phyloP scores from a whole-genome alignment of 2,888 invertebrate species.

The Syrista parreyssii region DNA sequence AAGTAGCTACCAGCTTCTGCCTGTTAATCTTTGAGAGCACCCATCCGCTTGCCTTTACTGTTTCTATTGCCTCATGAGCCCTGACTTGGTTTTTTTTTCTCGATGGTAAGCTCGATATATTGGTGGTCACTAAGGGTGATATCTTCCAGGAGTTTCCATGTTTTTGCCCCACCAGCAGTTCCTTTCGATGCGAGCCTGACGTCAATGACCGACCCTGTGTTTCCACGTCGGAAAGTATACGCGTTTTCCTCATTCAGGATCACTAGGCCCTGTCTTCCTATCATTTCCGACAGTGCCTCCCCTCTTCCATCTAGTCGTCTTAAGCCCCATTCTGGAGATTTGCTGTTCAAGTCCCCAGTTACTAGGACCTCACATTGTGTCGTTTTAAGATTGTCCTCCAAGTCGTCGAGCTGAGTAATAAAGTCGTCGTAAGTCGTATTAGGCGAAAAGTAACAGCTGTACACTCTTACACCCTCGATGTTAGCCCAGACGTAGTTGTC shows the following conservation, averaged over 20 bases:
- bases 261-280: conserved; percentile 8
- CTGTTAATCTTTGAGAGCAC: neutral
- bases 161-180: neutral
- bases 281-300: conserved; percentile 15
- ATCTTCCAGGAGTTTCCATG: conserved; percentile 24
- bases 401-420: too few species aligned
- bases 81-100: neutral
- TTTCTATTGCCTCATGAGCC: neutral
- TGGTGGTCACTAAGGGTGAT: conserved; percentile 28
- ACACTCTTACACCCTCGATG: neutral
- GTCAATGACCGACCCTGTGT: conserved; percentile 14
- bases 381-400: too few species aligned
- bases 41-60: too few species aligned
- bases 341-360: too few species aligned
- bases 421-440: too few species aligned
- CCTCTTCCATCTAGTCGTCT: conserved; percentile 15
- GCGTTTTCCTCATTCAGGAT: conserved; percentile 13
- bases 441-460: too few species aligned
- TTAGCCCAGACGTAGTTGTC: conserved; percentile 4
- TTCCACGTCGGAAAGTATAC: conserved; percentile 14
- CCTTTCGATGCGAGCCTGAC: conserved; percentile 13
- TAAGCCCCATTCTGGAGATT: too few species aligned
- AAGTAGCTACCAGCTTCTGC: conserved; percentile 1
- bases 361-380: too few species aligned
- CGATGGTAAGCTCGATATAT: conserved; percentile 16